phyloP scores from a whole-genome alignment of 2,113 vertebrate species.

The Notiomystis cincta region DNA sequence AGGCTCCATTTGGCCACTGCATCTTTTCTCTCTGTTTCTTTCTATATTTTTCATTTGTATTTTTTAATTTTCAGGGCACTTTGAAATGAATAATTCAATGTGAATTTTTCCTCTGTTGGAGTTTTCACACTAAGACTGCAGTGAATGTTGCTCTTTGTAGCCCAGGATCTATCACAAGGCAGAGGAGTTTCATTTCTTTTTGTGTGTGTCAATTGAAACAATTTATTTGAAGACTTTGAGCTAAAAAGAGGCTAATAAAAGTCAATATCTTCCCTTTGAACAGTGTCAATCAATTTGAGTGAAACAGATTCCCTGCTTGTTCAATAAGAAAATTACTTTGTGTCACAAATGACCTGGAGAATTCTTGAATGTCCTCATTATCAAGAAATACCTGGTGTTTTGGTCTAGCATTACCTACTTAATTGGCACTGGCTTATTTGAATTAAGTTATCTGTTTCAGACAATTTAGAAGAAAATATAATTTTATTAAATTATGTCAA shows the following conservation, averaged over 20 bases:
- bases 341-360: conserved; percentile 16
- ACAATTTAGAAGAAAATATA: not conserved
- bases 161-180: not conserved
- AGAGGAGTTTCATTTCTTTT: not conserved
- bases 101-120: not conserved
- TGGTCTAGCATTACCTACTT: not conserved
- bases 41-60: not conserved
- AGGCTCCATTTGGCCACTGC: not conserved
- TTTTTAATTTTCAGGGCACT: not conserved
- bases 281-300: not conserved
- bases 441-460: not conserved
- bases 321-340: not conserved
- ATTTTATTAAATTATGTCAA: not conserved
- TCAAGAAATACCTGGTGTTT: not conserved
- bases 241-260: conserved; percentile 37
- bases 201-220: not conserved
- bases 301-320: conserved; percentile 9
- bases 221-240: not conserved
- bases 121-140: not conserved
- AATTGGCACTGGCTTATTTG: not conserved
- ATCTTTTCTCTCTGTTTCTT: not conserved
- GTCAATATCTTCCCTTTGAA: conserved; percentile 21
- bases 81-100: not conserved
- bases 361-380: conserved; percentile 10
- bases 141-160: not conserved